Evolutionary conservation across 2,888 invertebrate species (phyloP).

Genomic region (Malthinus seriepunctatus): DNA sequence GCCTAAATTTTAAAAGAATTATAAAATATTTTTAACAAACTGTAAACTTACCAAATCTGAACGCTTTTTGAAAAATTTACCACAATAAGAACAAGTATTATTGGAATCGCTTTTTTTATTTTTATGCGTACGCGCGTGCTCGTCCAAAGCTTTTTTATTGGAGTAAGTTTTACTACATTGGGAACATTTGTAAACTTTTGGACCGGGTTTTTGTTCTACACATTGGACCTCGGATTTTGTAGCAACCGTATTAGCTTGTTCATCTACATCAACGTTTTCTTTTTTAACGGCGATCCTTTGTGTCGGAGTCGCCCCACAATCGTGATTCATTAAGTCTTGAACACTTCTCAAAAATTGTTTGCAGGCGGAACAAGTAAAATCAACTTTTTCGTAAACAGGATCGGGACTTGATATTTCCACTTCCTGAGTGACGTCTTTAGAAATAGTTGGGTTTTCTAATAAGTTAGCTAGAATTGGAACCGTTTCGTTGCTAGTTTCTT

Average conservation of each 20-base stretch:
- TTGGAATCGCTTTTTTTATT: conserved; percentile 46
- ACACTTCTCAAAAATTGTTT: conserved; percentile 21
- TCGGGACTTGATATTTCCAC: not conserved
- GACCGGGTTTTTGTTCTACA: not conserved
- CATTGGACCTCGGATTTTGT: not conserved
- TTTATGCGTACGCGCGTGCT: conserved; percentile 37
- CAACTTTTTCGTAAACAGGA: not conserved
- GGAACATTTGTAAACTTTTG: conserved; percentile 15
- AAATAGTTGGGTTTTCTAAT: not conserved
- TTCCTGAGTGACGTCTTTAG: not conserved
- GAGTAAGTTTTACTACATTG: conserved; percentile 28
- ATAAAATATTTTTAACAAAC: not conserved
- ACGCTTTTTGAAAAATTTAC: conserved; percentile 69
- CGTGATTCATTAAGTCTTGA: conserved; percentile 25
- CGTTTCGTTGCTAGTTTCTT: not conserved
- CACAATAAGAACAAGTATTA: conserved; percentile 61
- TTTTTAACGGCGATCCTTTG: not conserved
- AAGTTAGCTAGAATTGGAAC: not conserved
- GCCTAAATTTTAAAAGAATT: conserved; percentile 44
- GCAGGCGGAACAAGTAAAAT: conserved; percentile 25
- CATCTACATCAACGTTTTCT: conserved; percentile 1
- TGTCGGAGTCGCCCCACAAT: conserved; percentile 13
- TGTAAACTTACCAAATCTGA: conserved; percentile 59
- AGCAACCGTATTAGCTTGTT: too few relatives aligned
- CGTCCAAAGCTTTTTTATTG: conserved; percentile 16